Evolutionary conservation across 1,140 invertebrate species (phyloP).

Genomic region (Brachionus plicatilis): DNA sequence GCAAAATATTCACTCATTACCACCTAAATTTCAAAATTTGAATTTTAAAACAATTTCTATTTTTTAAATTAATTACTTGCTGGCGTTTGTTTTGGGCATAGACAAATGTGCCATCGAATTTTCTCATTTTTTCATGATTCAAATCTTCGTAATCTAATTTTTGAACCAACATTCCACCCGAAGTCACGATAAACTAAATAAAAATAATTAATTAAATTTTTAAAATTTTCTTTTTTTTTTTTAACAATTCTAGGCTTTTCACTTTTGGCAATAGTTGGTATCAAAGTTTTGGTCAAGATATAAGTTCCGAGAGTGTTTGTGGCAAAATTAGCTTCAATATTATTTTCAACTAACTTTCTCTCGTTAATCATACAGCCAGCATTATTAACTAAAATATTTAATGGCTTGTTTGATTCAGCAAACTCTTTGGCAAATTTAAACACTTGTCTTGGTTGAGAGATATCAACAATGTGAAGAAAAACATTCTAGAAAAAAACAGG

Average conservation of each 20-base stretch:
- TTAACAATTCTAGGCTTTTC: slow-evolving; percentile 51
- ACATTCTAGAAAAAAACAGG: slow-evolving; percentile 48
- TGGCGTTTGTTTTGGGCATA: slow-evolving; percentile 61
- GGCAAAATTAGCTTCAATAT: slow-evolving; percentile 59
- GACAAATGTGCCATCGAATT: slow-evolving; percentile 58
- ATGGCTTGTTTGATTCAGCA: slow-evolving; percentile 45
- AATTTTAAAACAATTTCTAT: background rate
- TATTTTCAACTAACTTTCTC: slow-evolving; percentile 52
- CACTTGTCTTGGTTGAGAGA: slow-evolving; percentile 55
- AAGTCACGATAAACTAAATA: slow-evolving; percentile 55
- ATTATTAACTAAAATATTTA: slow-evolving; percentile 58
- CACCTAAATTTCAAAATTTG: slow-evolving; percentile 44
- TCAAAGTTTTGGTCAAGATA: slow-evolving; percentile 53
- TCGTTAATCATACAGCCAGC: slow-evolving; percentile 58
- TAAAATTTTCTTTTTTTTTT: background rate
- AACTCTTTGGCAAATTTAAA: slow-evolving; percentile 55
- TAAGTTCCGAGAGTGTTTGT: slow-evolving; percentile 58
- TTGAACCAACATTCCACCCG: slow-evolving; percentile 59
- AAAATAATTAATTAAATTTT: background rate
- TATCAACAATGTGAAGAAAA: slow-evolving; percentile 56
- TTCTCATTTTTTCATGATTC: slow-evolving; percentile 54
- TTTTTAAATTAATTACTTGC: slow-evolving; percentile 44
- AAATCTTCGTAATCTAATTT: slow-evolving; percentile 57
- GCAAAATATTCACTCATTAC: slow-evolving; percentile 58
- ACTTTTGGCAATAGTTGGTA: slow-evolving; percentile 51